Evolutionary conservation across 2,888 invertebrate genomes (phyloP).

Genomic region (Andricus curvator): DNA sequence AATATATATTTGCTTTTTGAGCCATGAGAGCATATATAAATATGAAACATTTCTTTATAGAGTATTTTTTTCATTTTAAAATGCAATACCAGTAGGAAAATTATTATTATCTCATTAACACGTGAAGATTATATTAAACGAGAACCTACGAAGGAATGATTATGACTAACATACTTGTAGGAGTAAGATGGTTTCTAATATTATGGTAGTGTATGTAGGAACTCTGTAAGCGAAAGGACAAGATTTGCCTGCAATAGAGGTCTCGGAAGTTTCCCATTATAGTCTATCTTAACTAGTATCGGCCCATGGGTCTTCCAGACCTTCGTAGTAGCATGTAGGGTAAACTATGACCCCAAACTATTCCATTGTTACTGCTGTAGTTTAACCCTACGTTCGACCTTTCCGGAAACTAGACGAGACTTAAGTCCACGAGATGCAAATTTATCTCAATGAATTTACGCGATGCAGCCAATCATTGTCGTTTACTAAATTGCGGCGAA

Average conservation of each 20-base stretch:
- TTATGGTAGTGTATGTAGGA: constrained; percentile 20
- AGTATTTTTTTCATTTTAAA: no score
- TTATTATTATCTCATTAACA: neutral
- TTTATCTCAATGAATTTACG: constrained; percentile 65
- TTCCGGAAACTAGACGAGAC: constrained; percentile 52
- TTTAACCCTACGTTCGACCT: constrained; percentile 47
- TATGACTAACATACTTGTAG: constrained; percentile 3
- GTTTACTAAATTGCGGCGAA: constrained; percentile 44
- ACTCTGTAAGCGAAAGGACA: constrained; percentile 55
- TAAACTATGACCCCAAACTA: constrained; percentile 65
- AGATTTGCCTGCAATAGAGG: constrained; percentile 59
- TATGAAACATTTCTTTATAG: no score
- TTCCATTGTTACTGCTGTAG: constrained; percentile 63
- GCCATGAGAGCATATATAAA: no score
- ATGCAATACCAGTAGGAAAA: neutral
- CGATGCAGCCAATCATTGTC: constrained; percentile 68
- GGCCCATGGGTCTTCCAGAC: constrained; percentile 43
- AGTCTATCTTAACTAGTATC: constrained; percentile 61
- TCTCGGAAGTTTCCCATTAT: constrained; percentile 70
- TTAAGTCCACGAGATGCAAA: constrained; percentile 74
- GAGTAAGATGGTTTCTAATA: constrained; percentile 12
- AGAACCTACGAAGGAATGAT: constrained; percentile 22
- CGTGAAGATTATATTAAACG: neutral
- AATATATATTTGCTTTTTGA: no score
- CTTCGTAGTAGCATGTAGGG: constrained; percentile 44